phyloP scores from a whole-genome alignment of 2,888 invertebrate species.

The Ametastegia equiseti region DNA sequence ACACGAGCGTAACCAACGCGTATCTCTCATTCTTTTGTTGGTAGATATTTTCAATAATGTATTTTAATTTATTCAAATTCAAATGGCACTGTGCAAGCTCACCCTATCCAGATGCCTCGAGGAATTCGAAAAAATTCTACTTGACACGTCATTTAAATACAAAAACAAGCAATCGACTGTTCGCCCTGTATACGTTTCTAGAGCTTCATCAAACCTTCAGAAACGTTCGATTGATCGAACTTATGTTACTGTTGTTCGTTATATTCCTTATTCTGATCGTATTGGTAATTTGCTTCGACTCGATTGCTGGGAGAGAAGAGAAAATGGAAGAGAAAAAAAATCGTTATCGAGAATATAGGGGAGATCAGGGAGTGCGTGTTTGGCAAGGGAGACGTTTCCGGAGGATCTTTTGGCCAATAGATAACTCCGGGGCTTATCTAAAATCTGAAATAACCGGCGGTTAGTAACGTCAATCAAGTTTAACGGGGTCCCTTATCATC shows the following conservation, averaged over 20 bases:
- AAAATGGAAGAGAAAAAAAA: not conserved
- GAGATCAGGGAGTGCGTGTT: not conserved
- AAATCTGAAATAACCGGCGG: constrained; percentile 14
- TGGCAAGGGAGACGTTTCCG: not conserved
- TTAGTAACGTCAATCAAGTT: constrained; percentile 35
- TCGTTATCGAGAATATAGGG: not conserved
- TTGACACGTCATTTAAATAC: constrained; percentile 9
- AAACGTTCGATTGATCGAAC: not conserved
- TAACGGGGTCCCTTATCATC: constrained; percentile 47
- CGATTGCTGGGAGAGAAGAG: not conserved
- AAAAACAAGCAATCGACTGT: not conserved
- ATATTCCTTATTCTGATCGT: too few species aligned
- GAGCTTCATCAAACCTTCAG: not conserved
- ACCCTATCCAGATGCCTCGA: too few species aligned
- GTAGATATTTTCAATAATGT: not conserved
- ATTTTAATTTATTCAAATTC: not conserved
- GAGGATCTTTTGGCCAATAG: constrained; percentile 18
- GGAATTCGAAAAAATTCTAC: not conserved
- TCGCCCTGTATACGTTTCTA: not conserved
- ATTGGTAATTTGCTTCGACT: not conserved
- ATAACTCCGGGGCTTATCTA: constrained; percentile 30
- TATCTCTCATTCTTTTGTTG: not conserved
- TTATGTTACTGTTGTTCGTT: too few species aligned
- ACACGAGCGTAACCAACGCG: not conserved
- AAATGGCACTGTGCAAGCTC: not conserved